A percentile compares a stretch with the other conserved stretches of the same genome.
phyloP scores from a whole-genome alignment of 2,113 vertebrate species.

The Lynx canadensis region DNA sequence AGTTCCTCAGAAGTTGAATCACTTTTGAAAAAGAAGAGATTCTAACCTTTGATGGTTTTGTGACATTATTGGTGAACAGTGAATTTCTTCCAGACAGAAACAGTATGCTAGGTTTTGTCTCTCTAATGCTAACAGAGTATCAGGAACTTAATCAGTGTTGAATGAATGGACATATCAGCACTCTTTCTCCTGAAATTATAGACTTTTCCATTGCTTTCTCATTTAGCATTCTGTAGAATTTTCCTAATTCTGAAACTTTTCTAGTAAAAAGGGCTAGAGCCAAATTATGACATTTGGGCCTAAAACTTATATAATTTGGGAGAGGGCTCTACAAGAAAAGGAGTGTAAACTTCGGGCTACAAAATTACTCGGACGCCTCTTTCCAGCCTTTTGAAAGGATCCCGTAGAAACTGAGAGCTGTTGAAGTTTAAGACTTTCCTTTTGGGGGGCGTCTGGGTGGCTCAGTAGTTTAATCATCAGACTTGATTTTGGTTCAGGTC shows the following conservation, averaged over 20 bases:
- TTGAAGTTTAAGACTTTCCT: background rate
- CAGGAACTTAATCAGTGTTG: background rate
- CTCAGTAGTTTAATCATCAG: too few species aligned
- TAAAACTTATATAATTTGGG: background rate
- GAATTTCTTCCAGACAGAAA: background rate
- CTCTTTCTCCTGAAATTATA: background rate
- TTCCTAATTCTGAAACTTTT: constrained; percentile 17
- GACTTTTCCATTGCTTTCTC: background rate
- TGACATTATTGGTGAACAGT: background rate
- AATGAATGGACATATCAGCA: background rate
- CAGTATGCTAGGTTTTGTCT: background rate
- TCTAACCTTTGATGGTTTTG: background rate
- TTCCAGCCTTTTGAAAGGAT: background rate
- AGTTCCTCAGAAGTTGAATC: background rate
- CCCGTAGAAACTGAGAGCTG: background rate
- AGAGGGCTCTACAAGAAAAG: background rate
- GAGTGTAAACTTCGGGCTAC: background rate
- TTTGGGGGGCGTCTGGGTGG: too few species aligned
- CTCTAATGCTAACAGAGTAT: background rate
- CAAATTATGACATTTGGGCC: background rate
- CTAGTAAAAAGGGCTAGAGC: background rate
- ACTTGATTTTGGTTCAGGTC: too few species aligned
- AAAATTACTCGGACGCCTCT: background rate
- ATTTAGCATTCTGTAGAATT: background rate
- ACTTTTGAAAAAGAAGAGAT: background rate